phyloP scores from a whole-genome alignment of 2,888 invertebrate genomes.

The Uropetala carovei region DNA sequence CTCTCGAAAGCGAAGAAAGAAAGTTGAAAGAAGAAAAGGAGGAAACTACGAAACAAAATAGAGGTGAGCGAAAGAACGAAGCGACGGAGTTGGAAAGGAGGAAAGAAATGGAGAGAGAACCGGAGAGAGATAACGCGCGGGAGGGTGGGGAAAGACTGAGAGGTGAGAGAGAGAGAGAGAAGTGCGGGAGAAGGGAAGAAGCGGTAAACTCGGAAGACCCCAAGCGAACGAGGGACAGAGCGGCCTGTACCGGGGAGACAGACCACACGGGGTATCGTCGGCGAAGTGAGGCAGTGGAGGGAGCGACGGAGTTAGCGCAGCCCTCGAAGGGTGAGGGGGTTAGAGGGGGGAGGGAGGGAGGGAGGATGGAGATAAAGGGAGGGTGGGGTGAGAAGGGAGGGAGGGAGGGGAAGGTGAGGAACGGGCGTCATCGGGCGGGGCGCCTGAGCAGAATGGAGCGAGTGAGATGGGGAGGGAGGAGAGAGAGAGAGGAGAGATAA shows the following conservation, averaged over 20 bases:
- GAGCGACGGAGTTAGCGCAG: not conserved
- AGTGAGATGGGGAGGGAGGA: not conserved
- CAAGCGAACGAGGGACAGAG: constrained; percentile 9
- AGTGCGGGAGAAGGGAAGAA: not conserved
- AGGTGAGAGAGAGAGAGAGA: not conserved
- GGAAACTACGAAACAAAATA: not conserved
- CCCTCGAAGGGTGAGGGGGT: not conserved
- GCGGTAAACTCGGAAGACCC: constrained; percentile 17
- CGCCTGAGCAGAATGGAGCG: constrained; percentile 11
- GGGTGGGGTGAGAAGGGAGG: not conserved
- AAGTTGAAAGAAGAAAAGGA: not conserved
- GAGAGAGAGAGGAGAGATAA: not conserved
- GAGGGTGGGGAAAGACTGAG: not conserved
- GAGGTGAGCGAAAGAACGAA: too few species aligned
- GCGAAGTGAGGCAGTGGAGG: not conserved
- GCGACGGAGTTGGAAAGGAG: not conserved
- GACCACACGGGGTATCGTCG: not conserved
- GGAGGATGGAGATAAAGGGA: not conserved
- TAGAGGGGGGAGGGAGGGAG: not conserved
- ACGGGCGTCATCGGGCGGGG: constrained; percentile 1
- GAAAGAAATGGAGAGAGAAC: not conserved
- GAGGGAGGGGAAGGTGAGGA: not conserved
- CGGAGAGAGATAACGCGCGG: not conserved
- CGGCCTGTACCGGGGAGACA: constrained; percentile 19
- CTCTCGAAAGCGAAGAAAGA: not conserved